phyloP scores from a whole-genome alignment of 2,113 vertebrate species.

The Strigops habroptila region DNA sequence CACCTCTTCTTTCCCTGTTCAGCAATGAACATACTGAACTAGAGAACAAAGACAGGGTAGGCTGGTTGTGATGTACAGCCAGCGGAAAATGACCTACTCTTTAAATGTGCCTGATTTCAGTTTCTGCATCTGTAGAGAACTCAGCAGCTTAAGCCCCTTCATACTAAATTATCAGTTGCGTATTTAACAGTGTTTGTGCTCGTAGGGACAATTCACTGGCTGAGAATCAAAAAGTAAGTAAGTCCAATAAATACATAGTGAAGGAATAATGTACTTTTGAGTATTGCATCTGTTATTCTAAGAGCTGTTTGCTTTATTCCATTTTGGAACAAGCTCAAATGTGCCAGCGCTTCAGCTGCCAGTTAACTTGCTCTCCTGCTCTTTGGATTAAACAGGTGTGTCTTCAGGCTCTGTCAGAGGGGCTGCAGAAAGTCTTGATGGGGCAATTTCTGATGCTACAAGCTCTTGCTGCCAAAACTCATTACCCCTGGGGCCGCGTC shows the following conservation, averaged over 20 bases:
- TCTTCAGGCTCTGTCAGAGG: background rate
- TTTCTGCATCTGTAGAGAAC: background rate
- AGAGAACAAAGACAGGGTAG: background rate
- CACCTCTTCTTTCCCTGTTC: background rate
- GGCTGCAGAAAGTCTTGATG: background rate
- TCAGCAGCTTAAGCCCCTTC: background rate
- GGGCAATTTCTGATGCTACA: accelerated
- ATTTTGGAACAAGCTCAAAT: background rate
- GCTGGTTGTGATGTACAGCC: background rate
- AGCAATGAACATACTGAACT: background rate
- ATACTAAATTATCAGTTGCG: background rate
- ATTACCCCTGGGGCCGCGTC: background rate
- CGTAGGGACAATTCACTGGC: background rate
- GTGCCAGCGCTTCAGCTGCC: background rate
- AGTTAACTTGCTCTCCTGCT: background rate
- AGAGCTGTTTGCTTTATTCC: background rate
- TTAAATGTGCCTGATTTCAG: background rate
- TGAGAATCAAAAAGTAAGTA: background rate
- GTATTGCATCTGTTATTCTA: background rate
- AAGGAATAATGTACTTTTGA: background rate
- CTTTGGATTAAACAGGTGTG: background rate
- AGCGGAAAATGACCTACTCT: background rate
- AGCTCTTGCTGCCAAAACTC: background rate
- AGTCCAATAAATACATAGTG: background rate
- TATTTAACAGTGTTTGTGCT: background rate